Evolutionary conservation across 1,140 invertebrate species (phyloP).

Genomic region (Melanaphis sacchari): DNA sequence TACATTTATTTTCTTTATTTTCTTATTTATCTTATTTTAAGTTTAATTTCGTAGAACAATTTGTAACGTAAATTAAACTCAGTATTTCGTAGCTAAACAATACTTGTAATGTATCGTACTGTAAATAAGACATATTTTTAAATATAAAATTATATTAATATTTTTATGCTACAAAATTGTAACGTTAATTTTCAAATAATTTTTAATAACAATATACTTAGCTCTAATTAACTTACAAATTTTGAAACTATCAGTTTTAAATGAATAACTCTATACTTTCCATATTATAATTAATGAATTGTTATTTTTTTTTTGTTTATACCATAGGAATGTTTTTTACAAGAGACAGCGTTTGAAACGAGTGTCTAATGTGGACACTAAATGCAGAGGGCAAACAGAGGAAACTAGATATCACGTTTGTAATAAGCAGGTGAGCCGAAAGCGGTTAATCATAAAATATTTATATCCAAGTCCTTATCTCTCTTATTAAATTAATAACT

Average conservation of each 20-base stretch:
- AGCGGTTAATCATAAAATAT: not conserved
- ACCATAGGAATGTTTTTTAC: constrained; percentile 27
- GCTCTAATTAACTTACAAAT: not conserved
- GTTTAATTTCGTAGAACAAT: not conserved
- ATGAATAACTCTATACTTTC: not conserved
- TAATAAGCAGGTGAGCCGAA: constrained; percentile 46
- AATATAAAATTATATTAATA: not conserved
- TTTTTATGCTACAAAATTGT: not conserved
- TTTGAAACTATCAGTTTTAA: not conserved
- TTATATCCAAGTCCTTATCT: not conserved
- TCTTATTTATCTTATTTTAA: too few species aligned
- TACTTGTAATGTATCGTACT: not conserved
- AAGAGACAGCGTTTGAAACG: constrained; percentile 46
- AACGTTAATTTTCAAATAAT: not conserved
- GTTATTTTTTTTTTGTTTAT: not conserved
- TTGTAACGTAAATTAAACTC: not conserved
- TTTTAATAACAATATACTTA: not conserved
- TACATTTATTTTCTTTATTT: not conserved
- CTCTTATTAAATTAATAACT: constrained; percentile 13
- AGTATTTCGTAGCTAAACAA: not conserved
- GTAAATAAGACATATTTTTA: not conserved
- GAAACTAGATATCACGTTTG: constrained; percentile 52
- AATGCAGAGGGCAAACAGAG: constrained; percentile 3
- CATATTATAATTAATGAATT: not conserved
- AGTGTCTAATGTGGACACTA: not conserved